Base-by-base conservation (phyloP, 2,113 vertebrate species). In the Sinocyclocheilus anophthalmus region DNA sequence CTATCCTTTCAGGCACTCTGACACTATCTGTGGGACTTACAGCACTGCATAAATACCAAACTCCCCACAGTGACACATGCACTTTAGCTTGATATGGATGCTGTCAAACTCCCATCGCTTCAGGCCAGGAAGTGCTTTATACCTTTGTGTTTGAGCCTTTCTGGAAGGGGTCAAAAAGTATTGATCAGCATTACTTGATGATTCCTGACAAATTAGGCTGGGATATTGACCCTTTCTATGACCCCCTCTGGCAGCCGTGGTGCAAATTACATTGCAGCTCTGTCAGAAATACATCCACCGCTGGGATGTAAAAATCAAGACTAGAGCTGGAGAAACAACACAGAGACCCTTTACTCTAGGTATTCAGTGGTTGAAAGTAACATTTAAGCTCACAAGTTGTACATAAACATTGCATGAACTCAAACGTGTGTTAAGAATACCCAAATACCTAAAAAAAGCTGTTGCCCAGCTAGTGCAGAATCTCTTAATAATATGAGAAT, bases 21-120 rank as follows among this genome's bases (percentile, higher is more conserved):
- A 88, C 89, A 81, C 85, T 88, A 88, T 90, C 85, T 87, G 67
- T 77, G 67, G 70, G 85, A 84, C 76, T 84, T 87, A 84, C 89
- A 89, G 84, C 84, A 82, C 88, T 83, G 75, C 88, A 87, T 89
- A 89, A 88, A 90, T 88, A 88, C 84, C 85, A 89, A 85, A 91
- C 88, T 87, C 87, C 90, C 65, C 70, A 24, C 65, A 87, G 88
- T 89, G 87, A 88, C 89, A 87, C 85, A 59, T 91, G 88, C 87
- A 89, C 87, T 91, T 91, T 89, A 89, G 81, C 76, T 80, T 75
- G 72, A 84, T 89, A 90, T 55, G 61, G 85, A 83, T 80, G 87
- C 86, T 82, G 84, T 90, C 82, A 78, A 72, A 76, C 77, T 86
- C 84, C 79, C 57, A 48, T 87, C 42, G 84, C 84, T 86, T 76